Conservation (phyloP, 2,888 invertebrate species). For the Eupsilia transversa region DNA sequence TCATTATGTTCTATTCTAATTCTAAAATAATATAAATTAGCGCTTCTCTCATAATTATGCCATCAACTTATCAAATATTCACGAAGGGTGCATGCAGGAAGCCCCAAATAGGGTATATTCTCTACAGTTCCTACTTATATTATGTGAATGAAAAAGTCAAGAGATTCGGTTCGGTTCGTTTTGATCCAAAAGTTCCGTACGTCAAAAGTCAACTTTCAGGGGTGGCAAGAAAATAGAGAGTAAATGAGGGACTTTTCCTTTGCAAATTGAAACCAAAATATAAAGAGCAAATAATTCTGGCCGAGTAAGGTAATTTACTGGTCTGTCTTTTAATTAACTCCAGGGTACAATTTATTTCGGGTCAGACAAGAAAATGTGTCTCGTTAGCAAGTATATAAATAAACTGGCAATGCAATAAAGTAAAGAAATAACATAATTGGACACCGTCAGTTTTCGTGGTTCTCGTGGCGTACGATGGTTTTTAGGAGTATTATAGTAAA, state of each 20-base stretch:
- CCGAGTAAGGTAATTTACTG: slow-evolving; percentile 39
- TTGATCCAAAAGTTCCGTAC: no score
- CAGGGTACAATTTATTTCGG: slow-evolving; percentile 44
- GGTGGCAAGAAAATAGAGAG: neutral
- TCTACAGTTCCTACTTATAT: no score
- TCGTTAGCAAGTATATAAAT: slow-evolving; percentile 19
- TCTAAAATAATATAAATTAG: no score
- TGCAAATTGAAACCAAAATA: slow-evolving; percentile 24
- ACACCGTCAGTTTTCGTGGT: neutral
- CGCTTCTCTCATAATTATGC: no score
- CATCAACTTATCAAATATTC: no score
- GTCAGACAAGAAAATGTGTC: slow-evolving; percentile 26
- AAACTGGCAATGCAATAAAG: neutral
- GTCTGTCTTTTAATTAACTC: slow-evolving; percentile 50
- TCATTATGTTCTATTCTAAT: no score
- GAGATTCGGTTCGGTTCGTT: no score
- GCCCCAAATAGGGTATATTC: no score
- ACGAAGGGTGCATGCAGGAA: no score
- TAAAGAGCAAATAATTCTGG: slow-evolving; percentile 39
- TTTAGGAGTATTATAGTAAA: no score
- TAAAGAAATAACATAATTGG: slow-evolving; percentile 6
- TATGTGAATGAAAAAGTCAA: neutral
- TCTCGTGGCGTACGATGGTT: neutral
- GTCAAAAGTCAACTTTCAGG: neutral
- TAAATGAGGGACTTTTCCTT: neutral